These are phyloP conservation scores for Drosophila koepferae DNA, from an alignment of 2,888 invertebrate genomes.

Conservation along the genomic window DNA sequence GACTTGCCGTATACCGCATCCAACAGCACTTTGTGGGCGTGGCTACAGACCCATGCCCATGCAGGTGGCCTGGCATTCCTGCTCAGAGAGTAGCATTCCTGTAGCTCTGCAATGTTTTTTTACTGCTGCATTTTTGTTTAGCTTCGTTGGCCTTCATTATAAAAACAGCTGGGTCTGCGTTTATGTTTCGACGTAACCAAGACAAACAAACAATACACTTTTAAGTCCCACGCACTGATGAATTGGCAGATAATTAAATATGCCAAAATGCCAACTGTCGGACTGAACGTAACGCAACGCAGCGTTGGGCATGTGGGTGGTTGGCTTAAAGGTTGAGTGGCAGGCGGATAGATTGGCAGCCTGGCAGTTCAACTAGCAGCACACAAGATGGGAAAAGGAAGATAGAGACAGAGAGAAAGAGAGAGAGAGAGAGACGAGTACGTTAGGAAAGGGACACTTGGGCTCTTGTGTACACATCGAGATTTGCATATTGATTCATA, in stretches of 20 bases:
- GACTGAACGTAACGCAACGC: conserved; percentile 9
- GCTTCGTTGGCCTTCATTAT: conserved; percentile 28
- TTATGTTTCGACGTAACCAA: conserved; percentile 15
- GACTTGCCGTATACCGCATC: not conserved
- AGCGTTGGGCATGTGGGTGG: conserved; percentile 29
- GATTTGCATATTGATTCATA: conserved; percentile 56
- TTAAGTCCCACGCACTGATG: conserved; percentile 29
- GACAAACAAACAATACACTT: conserved; percentile 12
- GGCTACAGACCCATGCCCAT: not conserved
- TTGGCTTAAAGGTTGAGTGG: conserved; percentile 43
- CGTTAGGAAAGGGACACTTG: conserved; percentile 11
- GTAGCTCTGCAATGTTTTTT: conserved; percentile 7
- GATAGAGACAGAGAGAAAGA: not conserved
- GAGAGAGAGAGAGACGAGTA: too few species aligned
- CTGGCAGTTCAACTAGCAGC: conserved; percentile 21
- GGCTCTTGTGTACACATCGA: conserved; percentile 25
- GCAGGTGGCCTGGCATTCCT: conserved; percentile 1
- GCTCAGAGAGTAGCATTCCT: conserved; percentile 13
- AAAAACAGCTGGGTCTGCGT: conserved; percentile 15
- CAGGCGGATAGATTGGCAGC: conserved; percentile 34
- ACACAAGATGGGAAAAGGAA: not conserved
- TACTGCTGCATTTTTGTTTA: conserved; percentile 1
- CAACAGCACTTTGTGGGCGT: not conserved
- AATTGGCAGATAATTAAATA: conserved; percentile 59
- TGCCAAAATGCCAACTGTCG: conserved; percentile 37